These are phyloP conservation scores for Ptychobarbus kaznakovi DNA, from an alignment of 2,797 vertebrate genomes.

Conservation along the genomic window DNA sequence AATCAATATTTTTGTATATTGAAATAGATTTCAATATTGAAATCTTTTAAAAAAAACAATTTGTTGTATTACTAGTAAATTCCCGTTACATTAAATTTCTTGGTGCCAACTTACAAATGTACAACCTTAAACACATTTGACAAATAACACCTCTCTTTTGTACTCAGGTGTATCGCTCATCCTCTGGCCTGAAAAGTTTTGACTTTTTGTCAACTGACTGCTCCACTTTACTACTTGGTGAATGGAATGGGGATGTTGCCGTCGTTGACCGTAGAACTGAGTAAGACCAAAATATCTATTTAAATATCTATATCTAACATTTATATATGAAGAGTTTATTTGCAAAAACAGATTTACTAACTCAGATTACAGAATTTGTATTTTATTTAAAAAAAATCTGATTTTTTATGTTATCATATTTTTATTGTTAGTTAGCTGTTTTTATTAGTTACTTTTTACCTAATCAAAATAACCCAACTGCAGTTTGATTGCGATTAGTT, in stretches of 20 bases:
- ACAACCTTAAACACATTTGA: not conserved
- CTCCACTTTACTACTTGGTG: conserved; percentile 78
- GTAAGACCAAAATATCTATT: conserved; percentile 55
- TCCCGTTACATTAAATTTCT: not conserved
- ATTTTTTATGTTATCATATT: no score
- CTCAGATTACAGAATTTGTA: no score
- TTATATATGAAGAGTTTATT: not conserved
- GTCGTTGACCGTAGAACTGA: conserved; percentile 85
- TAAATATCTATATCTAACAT: not conserved
- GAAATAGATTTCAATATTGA: no score
- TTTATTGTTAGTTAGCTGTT: no score
- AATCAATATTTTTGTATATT: not conserved
- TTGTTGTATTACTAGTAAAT: not conserved
- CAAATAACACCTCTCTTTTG: conserved; percentile 2
- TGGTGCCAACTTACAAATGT: not conserved
- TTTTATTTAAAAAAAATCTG: no score
- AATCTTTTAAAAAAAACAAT: not conserved
- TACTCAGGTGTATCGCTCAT: conserved; percentile 80
- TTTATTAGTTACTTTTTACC: not conserved
- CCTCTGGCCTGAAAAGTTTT: conserved; percentile 80
- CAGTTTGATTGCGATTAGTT: not conserved
- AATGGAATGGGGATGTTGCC: conserved; percentile 75
- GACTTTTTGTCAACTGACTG: conserved; percentile 83
- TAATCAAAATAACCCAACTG: not conserved
- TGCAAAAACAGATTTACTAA: no score